Base-by-base conservation (phyloP, 2,113 vertebrate genomes). In the Bolborhynchus lineola region DNA sequence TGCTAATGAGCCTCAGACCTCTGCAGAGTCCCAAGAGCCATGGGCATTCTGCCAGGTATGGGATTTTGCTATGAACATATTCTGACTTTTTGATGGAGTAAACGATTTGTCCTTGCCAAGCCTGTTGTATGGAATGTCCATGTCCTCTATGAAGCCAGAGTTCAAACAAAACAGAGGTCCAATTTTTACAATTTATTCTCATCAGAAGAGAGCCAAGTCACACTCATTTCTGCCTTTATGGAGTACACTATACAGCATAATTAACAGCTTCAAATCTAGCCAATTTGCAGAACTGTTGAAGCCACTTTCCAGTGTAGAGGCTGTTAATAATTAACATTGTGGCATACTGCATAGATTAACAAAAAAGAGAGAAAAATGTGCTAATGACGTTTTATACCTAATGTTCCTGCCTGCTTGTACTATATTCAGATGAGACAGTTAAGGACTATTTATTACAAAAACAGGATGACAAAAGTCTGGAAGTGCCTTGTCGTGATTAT, bases 101-200 rank as follows among this genome's bases (percentile, higher is more conserved):
- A 62, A 50, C 2, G 1, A 85, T 69, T 88, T 65, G 46, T 47
- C 16, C 17, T 88, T 39, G 7, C 82, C 84, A 85, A 88, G 84
- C 31, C 21, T 76, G 39, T 85, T 1, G 0, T 41, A n/a, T 20
- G 53, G 57, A 92, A 91, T 24, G 31, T n/a, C 74, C 7, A 0
- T 57, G 62, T 57, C 70, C 82, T 53, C 70, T 35, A 41, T 20
- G 59, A 88, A 82, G 82, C 68, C 82, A 91, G 37, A 90, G 92
- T 70, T 92, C 44, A 85, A 90, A 76, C 50, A 39, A 87, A 95
- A 82, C 52, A 86, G 28, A 94, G 82, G 82, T 80, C 87, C 28
- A 91, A 77, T 70, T 96, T 93, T 86, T 65, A 74, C 82, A 82
- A 77, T 82, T 95, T 94, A 91, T 76, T 95, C 82, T 92, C 80